These are phyloP conservation scores for Scaptomyza graminum DNA, from an alignment of 1,140 invertebrate genomes.

Conservation along the genomic window DNA sequence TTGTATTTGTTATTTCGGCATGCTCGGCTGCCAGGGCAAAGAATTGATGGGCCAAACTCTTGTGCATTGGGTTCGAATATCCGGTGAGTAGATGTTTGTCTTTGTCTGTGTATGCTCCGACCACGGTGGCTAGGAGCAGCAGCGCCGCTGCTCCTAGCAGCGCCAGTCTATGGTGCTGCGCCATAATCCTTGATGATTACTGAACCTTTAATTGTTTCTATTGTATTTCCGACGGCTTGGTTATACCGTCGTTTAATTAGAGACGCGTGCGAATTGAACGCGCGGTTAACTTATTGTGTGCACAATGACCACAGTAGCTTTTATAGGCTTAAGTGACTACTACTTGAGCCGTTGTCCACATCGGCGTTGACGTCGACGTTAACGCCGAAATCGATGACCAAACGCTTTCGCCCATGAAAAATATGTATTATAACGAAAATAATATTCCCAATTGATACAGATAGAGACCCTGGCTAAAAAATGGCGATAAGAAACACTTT, in stretches of 20 bases:
- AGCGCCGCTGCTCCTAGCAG: conserved; percentile 24
- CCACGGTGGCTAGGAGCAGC: background rate
- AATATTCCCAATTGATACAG: conserved; percentile 29
- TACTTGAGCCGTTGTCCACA: conserved; percentile 44
- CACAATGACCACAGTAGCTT: conserved; percentile 42
- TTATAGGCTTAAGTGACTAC: conserved; percentile 55
- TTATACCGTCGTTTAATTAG: background rate
- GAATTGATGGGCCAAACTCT: conserved; percentile 64
- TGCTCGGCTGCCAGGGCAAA: conserved; percentile 38
- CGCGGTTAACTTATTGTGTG: conserved; percentile 45
- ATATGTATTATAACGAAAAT: conserved; percentile 57
- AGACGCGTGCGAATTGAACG: conserved; percentile 26
- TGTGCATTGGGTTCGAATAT: conserved; percentile 43
- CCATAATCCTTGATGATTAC: conserved; percentile 43
- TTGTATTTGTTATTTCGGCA: background rate
- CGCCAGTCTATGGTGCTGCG: conserved; percentile 19
- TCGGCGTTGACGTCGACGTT: background rate
- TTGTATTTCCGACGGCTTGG: background rate
- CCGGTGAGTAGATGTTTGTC: conserved; percentile 41
- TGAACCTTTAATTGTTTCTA: background rate
- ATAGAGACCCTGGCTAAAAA: conserved; percentile 25
- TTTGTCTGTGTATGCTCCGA: conserved; percentile 25
- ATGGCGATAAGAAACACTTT: conserved; percentile 35
- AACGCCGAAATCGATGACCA: conserved; percentile 38
- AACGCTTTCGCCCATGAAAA: conserved; percentile 52